These are phyloP conservation scores for Epizoanthus stellaris DNA, from an alignment of 92 coral and sea anemone genomes.

Conservation along the genomic window DNA sequence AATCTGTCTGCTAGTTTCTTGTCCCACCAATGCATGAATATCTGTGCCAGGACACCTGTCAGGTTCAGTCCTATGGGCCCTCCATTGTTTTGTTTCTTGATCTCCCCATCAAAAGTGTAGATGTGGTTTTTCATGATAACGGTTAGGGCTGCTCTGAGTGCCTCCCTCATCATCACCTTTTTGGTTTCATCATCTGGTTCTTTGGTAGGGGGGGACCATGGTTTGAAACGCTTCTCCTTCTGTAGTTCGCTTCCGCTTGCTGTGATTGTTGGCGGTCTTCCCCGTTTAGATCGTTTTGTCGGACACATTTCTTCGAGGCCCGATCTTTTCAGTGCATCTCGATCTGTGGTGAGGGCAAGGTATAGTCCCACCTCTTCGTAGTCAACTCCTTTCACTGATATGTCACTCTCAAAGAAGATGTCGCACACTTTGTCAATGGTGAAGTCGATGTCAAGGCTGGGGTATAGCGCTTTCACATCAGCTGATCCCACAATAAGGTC, in stretches of 20 bases:
- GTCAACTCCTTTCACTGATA: neutral
- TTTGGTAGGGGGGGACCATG: neutral
- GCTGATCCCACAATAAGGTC: slow-evolving; percentile 14
- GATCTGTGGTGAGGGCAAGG: slow-evolving; percentile 7
- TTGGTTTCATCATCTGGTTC: neutral
- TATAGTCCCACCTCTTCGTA: slow-evolving; percentile 12
- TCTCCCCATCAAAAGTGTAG: neutral
- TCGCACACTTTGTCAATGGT: slow-evolving; percentile 25
- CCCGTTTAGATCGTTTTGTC: slow-evolving; percentile 15
- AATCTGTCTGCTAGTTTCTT: no score
- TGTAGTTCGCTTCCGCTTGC: slow-evolving; percentile 28
- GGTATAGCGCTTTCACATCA: slow-evolving; percentile 14
- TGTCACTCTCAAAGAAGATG: slow-evolving; percentile 18
- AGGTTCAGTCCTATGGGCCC: no score
- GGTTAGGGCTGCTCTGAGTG: no score
- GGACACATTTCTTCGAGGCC: slow-evolving; percentile 19
- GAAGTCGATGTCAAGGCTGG: slow-evolving; percentile 8
- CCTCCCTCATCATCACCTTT: neutral
- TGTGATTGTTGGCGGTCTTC: slow-evolving; percentile 41
- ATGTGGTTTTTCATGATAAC: slow-evolving; percentile 10
- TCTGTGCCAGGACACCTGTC: no score
- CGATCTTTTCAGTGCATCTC: neutral
- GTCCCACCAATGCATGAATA: no score
- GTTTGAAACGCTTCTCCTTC: slow-evolving; percentile 22
- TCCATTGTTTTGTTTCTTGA: neutral